Percentiles rank a stretch among this genome's conserved stretches.
phyloP scores from a whole-genome alignment of 2,113 vertebrate genomes.

The Sus scrofa region T2T-Sscrofa CM000827.6:110794501-110795000 shows the following conservation, averaged over 20 bases:
- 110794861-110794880: fast-evolving
- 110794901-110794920: fast-evolving
- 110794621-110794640: not conserved
- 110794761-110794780: fast-evolving
- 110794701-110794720: fast-evolving
- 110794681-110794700: no score
- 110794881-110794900: no score
- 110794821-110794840: fast-evolving
- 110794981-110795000: not conserved
- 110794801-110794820: fast-evolving
- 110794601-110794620: not conserved
- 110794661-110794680: fast-evolving
- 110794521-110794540: fast-evolving
- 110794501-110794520: not conserved
- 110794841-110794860: not conserved
- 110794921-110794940: fast-evolving
- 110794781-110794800: fast-evolving
- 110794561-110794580: fast-evolving
- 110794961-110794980: fast-evolving
- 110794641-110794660: fast-evolving
- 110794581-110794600: not conserved
- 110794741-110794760: fast-evolving
- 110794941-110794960: fast-evolving
- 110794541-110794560: no score
- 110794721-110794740: not conserved